Evolutionary conservation across 2,888 invertebrate genomes (phyloP), one percentile per base, ranked within the genome.

Genomic region (Drosophila nr. perissopoda): DNA sequence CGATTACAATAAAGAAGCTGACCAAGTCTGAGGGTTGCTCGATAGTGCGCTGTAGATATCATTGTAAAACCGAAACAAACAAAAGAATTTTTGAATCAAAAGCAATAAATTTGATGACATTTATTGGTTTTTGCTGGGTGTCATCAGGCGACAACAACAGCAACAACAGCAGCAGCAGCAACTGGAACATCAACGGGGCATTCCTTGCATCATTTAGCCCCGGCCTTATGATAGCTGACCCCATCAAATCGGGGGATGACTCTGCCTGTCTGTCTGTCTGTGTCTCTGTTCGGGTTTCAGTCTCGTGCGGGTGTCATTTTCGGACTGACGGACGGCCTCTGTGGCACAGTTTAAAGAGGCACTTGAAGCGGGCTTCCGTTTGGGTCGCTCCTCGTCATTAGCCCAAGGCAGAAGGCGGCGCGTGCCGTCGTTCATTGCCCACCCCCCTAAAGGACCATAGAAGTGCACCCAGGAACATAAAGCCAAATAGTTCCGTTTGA

Each of bases 91-190:
- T 89, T 85, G 80, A 85, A 87, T 83, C 84, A 82, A 81, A 86
- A 89, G 91, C 90, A 90, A 92, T 92, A 92, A 92, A 92, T 92
- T 91, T 87, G 84, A 91, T 87, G 91, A 91, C 92, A 91, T 92
- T 92, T 92, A 92, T 92, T 92, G 92, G 90, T 90, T 92, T 92
- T 91, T 84, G 81, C 73, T 65, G 83, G 65, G 73, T 86, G 74
- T 64, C 73, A 90, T 75, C 72, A 71, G 69, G 53, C 76, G 66
- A 45, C 67, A 31, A 63, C 66, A 68, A 61, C 62, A 60, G 48
- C 61, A 64, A 33, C 21, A 53, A 25, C 21, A 25, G n/a, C 27
- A 29, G 33, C 10, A 33, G 33, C 33, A 0, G 33, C 38, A 52
- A 49, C 61, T 13, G 34, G 25, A 33, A 38, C 61, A 38, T 27